These are phyloP conservation scores for Folsomia manolachei DNA, from an alignment of 2,888 invertebrate genomes.

Conservation along the genomic window DNA sequence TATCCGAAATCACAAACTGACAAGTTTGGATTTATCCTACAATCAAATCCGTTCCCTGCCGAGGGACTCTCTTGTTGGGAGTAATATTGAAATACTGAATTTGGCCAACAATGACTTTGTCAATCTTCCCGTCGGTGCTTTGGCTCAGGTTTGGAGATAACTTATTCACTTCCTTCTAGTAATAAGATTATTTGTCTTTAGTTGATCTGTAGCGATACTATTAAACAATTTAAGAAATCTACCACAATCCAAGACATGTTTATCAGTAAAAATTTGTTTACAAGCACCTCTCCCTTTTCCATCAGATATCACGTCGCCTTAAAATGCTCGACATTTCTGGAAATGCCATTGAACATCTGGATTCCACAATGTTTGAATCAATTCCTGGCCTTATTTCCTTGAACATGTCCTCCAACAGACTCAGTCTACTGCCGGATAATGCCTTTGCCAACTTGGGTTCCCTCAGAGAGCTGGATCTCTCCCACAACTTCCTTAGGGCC, in stretches of 20 bases:
- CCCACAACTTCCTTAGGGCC: slow-evolving; percentile 75
- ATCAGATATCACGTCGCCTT: slow-evolving; percentile 48
- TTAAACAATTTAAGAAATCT: neutral
- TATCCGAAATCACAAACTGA: slow-evolving; percentile 50
- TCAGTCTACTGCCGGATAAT: slow-evolving; percentile 82
- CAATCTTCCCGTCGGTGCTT: slow-evolving; percentile 47
- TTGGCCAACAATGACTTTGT: slow-evolving; percentile 52
- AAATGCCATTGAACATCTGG: slow-evolving; percentile 80
- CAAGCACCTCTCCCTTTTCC: slow-evolving; percentile 16
- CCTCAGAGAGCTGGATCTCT: slow-evolving; percentile 71
- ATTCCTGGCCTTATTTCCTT: slow-evolving; percentile 74
- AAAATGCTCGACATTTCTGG: slow-evolving; percentile 66
- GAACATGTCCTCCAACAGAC: slow-evolving; percentile 74
- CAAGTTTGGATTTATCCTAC: slow-evolving; percentile 51
- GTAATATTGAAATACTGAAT: slow-evolving; percentile 51
- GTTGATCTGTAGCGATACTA: neutral
- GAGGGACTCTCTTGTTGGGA: slow-evolving; percentile 51
- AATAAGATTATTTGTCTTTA: no score
- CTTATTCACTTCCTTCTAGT: no score
- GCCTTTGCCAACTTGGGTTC: slow-evolving; percentile 79
- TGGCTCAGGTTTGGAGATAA: slow-evolving; percentile 43
- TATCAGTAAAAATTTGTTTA: slow-evolving; percentile 2
- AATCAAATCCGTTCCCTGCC: slow-evolving; percentile 52
- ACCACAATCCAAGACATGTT: neutral
- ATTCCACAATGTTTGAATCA: slow-evolving; percentile 80